phyloP scores from a whole-genome alignment of 1,140 invertebrate species.

The Pogonomyrmex barbatus region DNA sequence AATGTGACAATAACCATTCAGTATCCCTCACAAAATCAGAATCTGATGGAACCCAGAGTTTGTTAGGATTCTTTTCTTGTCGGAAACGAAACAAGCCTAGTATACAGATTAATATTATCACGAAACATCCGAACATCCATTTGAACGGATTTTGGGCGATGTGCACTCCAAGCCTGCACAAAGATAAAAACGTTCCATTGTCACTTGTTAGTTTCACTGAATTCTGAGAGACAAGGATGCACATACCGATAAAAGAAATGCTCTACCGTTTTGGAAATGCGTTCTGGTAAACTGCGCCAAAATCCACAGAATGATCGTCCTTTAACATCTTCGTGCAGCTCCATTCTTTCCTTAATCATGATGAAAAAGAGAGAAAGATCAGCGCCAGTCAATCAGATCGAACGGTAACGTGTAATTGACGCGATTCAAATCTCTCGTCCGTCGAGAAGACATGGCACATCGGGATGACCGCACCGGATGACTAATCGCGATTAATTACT shows the following conservation, averaged over 20 bases:
- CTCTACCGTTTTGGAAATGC: conserved; percentile 78
- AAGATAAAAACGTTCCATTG: not conserved
- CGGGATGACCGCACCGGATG: not conserved
- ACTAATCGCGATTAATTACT: not conserved
- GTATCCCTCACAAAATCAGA: conserved; percentile 90
- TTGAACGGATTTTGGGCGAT: conserved; percentile 79
- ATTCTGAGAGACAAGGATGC: not conserved
- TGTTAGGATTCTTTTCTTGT: conserved; percentile 89
- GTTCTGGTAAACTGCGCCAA: conserved; percentile 75
- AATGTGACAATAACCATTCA: conserved; percentile 90
- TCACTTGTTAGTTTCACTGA: not conserved
- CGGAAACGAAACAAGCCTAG: conserved; percentile 81
- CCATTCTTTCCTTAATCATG: conserved; percentile 67
- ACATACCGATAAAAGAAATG: conserved; percentile 82
- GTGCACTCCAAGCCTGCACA: conserved; percentile 78
- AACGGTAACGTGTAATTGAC: not conserved
- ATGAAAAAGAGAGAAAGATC: not conserved
- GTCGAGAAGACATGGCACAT: too few relatives aligned
- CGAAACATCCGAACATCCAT: conserved; percentile 81
- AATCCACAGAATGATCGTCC: conserved; percentile 52
- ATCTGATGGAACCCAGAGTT: conserved; percentile 90
- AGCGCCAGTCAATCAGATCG: not conserved
- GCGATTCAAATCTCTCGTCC: not conserved
- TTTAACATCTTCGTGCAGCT: conserved; percentile 64
- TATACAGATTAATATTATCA: conserved; percentile 81